These are phyloP conservation scores for Metopia argyrocephala DNA, from an alignment of 2,888 invertebrate species.

Conservation along the genomic window DNA sequence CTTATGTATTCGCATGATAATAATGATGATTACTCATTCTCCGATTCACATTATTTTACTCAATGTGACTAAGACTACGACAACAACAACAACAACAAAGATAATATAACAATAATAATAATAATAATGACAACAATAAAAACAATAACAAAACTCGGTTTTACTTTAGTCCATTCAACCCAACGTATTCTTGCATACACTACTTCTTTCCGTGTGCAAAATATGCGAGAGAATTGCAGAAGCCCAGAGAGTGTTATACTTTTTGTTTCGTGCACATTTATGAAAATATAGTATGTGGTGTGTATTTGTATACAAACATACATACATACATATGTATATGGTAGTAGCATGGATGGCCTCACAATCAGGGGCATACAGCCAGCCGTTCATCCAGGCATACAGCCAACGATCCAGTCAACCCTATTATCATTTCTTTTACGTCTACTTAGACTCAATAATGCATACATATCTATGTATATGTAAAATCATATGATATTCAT, in stretches of 20 bases:
- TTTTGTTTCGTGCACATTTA: conserved; percentile 43
- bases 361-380: conserved; percentile 25
- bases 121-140: conserved; percentile 51
- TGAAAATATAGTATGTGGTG: not conserved
- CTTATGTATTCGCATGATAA: conserved; percentile 62
- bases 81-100: conserved; percentile 61
- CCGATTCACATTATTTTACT: conserved; percentile 21
- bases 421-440: conserved; percentile 24
- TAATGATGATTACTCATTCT: conserved; percentile 64
- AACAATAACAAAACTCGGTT: conserved; percentile 42
- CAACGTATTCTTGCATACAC: conserved; percentile 65
- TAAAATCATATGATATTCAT: not conserved
- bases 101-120: conserved; percentile 61
- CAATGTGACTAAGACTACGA: conserved; percentile 64
- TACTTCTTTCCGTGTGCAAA: conserved; percentile 60
- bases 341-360: conserved; percentile 48
- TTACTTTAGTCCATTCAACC: conserved; percentile 75
- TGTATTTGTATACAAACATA: conserved; percentile 1
- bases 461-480: conserved; percentile 15
- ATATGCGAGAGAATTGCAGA: conserved; percentile 49
- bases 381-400: conserved; percentile 18
- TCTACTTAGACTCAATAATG: conserved; percentile 42
- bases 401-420: conserved; percentile 26
- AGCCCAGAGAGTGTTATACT: conserved; percentile 56
- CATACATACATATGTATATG: conserved; percentile 29